Evolutionary conservation across 2,113 vertebrate species (phyloP).

Genomic region (Egretta garzetta): DNA sequence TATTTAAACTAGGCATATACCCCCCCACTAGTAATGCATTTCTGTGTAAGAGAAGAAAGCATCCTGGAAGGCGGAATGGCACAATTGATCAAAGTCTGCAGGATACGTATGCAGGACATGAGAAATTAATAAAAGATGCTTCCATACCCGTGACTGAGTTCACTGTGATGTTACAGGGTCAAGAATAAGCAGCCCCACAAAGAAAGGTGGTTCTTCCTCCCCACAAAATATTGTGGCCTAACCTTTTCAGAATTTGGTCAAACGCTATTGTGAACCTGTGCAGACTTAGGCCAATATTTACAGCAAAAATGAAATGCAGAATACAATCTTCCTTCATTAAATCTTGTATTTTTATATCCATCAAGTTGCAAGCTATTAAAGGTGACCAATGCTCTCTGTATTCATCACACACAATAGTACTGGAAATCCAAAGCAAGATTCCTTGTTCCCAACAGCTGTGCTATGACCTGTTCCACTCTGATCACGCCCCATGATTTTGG

Average conservation of each 20-base stretch:
- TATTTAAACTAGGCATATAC: neutral
- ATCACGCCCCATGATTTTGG: neutral
- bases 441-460: neutral
- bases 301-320: neutral
- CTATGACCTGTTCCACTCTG: neutral
- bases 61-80: neutral
- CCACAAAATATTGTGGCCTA: neutral
- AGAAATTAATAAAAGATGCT: neutral
- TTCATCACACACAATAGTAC: neutral
- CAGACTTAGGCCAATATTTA: neutral
- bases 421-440: neutral
- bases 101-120: neutral
- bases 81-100: neutral
- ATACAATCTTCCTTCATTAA: neutral
- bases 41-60: neutral
- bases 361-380: neutral
- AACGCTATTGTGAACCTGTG: neutral
- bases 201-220: neutral
- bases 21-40: neutral
- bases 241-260: neutral
- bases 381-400: fast-evolving
- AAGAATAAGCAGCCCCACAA: neutral
- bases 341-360: neutral
- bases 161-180: neutral
- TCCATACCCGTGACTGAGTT: neutral